Base-by-base conservation (phyloP, 2,113 vertebrate species). In the Pollimyrus isidori region DNA sequence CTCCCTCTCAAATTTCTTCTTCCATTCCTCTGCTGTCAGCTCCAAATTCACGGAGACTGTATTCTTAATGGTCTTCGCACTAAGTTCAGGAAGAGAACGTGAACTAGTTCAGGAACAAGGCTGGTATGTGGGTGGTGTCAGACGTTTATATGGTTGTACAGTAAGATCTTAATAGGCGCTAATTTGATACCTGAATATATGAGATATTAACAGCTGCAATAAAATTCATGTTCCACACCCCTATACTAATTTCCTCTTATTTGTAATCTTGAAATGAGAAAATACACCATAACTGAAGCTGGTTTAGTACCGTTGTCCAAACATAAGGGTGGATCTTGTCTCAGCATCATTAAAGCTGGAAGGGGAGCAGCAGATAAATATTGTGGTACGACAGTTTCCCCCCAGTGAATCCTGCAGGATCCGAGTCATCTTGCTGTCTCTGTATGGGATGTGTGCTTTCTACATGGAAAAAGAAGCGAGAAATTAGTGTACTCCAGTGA, bases 61-160 rank as follows among this genome's bases (percentile, higher is more conserved):
- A 93, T 98, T 98, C 94, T 97, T 97, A 92, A 98, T 98, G 65
- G 97, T 98, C 96, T 98, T 98, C 46, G 97, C 97, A 89, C 97
- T 98, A 92, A 0, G 45, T 11, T 3, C 11, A 4, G 48, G 42
- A 65, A 10, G 52, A 76, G 76, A 69, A 35, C 50, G 45, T 0
- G 7, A 85, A 9, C 10, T 35, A 65, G 11, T 19, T 39, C 1
- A 17, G 42, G 3, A 9, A 45, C 39, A 62, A 48, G 30, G 35
- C 46, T 5, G 39, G 11, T 23, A 39, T 87, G 11, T 53, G 4
- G 30, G 30, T 10, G 30, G 2, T n/a, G 9, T 86, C n/a, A 86
- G n/a, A 39, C 13, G n/a, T 50, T 35, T 35, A 6, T 11, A 87
- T 39, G 30, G 49, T 17, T 19, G 13, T 19, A 52, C 35, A 35